phyloP scores from a whole-genome alignment of 2,797 vertebrate genomes.

The Pseudochaenichthys georgianus region DNA sequence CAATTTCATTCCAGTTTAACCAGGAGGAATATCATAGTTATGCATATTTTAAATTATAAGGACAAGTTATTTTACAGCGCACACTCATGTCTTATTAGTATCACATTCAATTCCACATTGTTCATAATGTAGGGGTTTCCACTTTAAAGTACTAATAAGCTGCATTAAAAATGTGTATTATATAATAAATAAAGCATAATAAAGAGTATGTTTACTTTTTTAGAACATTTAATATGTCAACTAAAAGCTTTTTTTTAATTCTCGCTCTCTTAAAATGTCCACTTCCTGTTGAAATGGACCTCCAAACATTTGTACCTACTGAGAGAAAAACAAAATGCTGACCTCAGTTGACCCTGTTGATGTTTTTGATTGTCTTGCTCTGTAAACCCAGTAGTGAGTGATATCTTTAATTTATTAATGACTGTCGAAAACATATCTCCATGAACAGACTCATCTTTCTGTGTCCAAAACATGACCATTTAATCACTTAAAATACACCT shows the following conservation, averaged over 20 bases:
- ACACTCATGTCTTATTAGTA: background rate
- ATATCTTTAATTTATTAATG: conserved; percentile 77
- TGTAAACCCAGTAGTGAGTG: conserved; percentile 25
- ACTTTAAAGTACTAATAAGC: background rate
- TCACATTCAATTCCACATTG: background rate
- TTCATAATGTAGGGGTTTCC: background rate
- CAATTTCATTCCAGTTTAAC: background rate
- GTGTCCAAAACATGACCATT: conserved; percentile 39
- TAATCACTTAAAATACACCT: conserved; percentile 44
- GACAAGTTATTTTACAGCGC: background rate
- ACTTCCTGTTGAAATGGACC: too few relatives aligned
- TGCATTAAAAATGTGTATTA: background rate
- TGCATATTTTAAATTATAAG: background rate
- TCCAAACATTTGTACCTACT: background rate
- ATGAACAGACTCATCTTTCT: conserved; percentile 71
- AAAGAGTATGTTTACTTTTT: background rate
- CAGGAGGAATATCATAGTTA: background rate
- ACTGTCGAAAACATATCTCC: conserved; percentile 65
- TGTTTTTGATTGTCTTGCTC: conserved; percentile 30
- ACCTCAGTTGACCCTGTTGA: conserved; percentile 10
- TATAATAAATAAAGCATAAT: background rate
- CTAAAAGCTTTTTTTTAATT: background rate
- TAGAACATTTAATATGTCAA: background rate
- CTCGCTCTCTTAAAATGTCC: background rate
- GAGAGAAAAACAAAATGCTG: background rate